phyloP scores from a whole-genome alignment of 2,888 invertebrate species.

The Cerastis rubricosa region DNA sequence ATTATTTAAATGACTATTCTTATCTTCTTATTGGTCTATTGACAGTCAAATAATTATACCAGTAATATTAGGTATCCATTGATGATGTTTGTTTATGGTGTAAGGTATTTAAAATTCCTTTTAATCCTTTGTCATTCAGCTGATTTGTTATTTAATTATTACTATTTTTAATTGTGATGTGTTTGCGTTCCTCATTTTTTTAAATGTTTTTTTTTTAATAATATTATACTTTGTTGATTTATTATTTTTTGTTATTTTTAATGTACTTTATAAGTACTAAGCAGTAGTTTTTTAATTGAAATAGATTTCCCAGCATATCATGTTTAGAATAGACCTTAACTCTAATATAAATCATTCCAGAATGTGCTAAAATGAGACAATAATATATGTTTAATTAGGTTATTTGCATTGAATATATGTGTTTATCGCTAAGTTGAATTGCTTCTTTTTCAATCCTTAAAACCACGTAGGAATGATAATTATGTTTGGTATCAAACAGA shows the following conservation, averaged over 20 bases:
- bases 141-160: not conserved
- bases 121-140: not conserved
- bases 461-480: not conserved
- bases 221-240: constrained; percentile 10
- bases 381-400: constrained; percentile 60
- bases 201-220: not conserved
- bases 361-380: constrained; percentile 72
- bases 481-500: not conserved
- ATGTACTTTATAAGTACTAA: not conserved
- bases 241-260: not conserved
- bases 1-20: not conserved
- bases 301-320: not conserved
- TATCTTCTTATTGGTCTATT: constrained; percentile 18
- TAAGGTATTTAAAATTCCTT: constrained; percentile 1
- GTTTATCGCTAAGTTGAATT: constrained; percentile 14
- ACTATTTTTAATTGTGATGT: not conserved
- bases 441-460: constrained; percentile 10
- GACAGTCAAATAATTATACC: not conserved
- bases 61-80: constrained; percentile 5
- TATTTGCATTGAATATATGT: constrained; percentile 34
- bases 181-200: not conserved
- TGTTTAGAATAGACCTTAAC: constrained; percentile 12
- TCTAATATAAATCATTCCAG: constrained; percentile 72
- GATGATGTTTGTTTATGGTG: not conserved
- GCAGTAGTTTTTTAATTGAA: not conserved